A percentile compares a stretch with the other conserved stretches of the same genome.
Evolutionary conservation across 2,797 vertebrate species (phyloP).

Genomic region (Phoebastria nigripes): DNA sequence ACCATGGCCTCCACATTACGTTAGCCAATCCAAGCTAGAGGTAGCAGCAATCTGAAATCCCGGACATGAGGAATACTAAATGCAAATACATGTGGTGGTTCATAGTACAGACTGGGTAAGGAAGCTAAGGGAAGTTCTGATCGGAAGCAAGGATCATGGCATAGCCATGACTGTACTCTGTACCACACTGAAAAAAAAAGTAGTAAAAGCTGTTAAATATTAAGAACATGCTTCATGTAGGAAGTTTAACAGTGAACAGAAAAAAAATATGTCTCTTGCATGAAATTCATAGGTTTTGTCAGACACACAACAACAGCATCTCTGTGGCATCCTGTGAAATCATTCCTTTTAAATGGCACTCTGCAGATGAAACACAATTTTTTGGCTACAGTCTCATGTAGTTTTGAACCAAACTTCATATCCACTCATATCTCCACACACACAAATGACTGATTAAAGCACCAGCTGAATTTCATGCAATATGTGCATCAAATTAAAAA

Average conservation of each 20-base stretch:
- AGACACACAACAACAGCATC: conserved; percentile 42
- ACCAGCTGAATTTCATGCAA: background rate
- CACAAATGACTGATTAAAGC: conserved; percentile 4
- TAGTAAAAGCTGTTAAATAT: background rate
- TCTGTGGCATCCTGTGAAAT: conserved; percentile 48
- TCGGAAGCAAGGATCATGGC: background rate
- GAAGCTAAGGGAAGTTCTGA: background rate
- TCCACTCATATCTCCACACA: background rate
- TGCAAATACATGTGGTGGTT: background rate
- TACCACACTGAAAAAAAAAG: background rate
- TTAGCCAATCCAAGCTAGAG: background rate
- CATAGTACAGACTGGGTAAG: background rate
- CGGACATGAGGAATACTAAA: background rate
- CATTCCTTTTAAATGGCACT: conserved; percentile 42
- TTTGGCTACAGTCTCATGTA: background rate
- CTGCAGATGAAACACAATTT: conserved; percentile 41
- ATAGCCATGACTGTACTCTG: background rate
- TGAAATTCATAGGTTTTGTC: conserved; percentile 39
- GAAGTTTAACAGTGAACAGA: background rate
- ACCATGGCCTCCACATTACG: background rate
- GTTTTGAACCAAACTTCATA: background rate
- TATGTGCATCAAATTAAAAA: background rate
- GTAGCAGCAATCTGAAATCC: background rate
- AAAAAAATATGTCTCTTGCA: background rate
- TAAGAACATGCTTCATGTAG: background rate